Evolutionary conservation across 53 echinoderm and acorn worm genomes (phyloP).

Genomic region (Glandiceps talaboti): DNA sequence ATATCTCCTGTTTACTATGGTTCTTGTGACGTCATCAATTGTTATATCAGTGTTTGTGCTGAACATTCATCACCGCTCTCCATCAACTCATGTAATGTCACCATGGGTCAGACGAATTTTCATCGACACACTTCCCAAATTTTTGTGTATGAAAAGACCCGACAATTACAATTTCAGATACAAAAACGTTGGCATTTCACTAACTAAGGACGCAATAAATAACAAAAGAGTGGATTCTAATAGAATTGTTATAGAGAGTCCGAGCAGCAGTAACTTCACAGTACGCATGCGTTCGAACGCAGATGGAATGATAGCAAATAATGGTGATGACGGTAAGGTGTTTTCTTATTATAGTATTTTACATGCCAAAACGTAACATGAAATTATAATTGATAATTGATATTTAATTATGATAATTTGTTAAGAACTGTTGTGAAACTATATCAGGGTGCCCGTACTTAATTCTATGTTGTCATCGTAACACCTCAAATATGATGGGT

Average conservation of each 20-base stretch:
- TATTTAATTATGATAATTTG: too few relatives aligned
- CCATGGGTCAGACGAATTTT: conserved; percentile 64
- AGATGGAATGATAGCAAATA: neutral
- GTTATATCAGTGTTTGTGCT: conserved; percentile 79
- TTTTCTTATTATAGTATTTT: too few relatives aligned
- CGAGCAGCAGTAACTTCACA: conserved; percentile 67
- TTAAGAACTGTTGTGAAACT: too few relatives aligned
- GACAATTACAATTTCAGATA: conserved; percentile 52
- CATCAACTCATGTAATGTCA: conserved; percentile 80
- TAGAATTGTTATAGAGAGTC: conserved; percentile 71
- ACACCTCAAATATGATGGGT: too few relatives aligned
- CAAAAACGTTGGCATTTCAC: conserved; percentile 59
- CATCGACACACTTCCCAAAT: conserved; percentile 60
- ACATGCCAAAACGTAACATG: too few relatives aligned
- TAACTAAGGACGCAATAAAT: conserved; percentile 65
- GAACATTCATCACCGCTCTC: conserved; percentile 79
- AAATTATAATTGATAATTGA: too few relatives aligned
- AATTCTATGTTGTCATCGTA: too few relatives aligned
- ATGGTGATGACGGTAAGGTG: neutral
- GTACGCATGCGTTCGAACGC: conserved; percentile 52
- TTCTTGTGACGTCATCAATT: conserved; percentile 90
- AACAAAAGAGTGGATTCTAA: conserved; percentile 40
- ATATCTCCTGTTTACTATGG: conserved; percentile 92
- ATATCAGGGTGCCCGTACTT: too few relatives aligned
- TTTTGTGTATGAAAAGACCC: conserved; percentile 73